phyloP scores from a whole-genome alignment of 2,113 vertebrate species.

The Oreochromis aureus region DNA sequence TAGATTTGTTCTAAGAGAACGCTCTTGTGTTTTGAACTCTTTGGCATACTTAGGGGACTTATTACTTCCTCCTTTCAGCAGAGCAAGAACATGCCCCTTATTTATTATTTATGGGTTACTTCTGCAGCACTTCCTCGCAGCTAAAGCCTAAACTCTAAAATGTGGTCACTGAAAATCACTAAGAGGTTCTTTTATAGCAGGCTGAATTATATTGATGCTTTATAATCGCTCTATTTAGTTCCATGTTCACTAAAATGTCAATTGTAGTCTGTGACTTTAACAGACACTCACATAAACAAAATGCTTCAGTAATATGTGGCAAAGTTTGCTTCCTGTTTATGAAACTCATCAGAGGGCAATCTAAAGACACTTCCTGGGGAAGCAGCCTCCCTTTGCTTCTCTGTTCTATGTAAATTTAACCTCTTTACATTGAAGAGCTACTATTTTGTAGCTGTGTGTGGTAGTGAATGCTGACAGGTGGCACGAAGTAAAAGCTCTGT shows the following conservation, averaged over 20 bases:
- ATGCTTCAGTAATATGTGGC: background rate
- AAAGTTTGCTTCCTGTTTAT: background rate
- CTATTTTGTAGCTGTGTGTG: background rate
- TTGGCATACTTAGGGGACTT: background rate
- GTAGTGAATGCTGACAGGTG: background rate
- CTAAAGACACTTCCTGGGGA: background rate
- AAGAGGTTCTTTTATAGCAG: background rate
- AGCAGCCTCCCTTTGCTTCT: background rate
- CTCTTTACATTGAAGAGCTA: background rate
- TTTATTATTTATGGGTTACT: conserved; percentile 17
- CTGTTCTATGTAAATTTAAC: background rate
- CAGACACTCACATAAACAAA: background rate
- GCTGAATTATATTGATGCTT: background rate
- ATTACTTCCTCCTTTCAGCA: background rate
- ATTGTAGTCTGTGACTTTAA: background rate
- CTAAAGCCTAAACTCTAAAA: background rate
- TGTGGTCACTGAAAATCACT: background rate
- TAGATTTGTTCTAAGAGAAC: background rate
- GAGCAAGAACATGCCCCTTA: background rate
- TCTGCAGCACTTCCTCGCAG: background rate
- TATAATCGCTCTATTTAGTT: background rate
- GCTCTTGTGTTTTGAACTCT: background rate
- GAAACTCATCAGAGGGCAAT: background rate
- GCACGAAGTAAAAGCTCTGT: background rate
- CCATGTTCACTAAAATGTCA: background rate